Conservation (phyloP, 1,140 invertebrate genomes). For the Drosophila melanogaster region Release_6_plus_ISO1_MT NT_033779.5:13936001-13936500, state of each 20-base stretch:
- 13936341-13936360: slow-evolving; percentile 53
- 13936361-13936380: slow-evolving; percentile 50
- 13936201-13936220: slow-evolving; percentile 72
- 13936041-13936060: slow-evolving; percentile 65
- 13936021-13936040: slow-evolving; percentile 55
- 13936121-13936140: slow-evolving; percentile 46
- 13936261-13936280: slow-evolving; percentile 76
- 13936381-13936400: slow-evolving; percentile 48
- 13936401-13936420: slow-evolving; percentile 77
- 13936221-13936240: slow-evolving; percentile 71
- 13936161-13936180: slow-evolving; percentile 63
- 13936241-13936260: slow-evolving; percentile 74
- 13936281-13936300: slow-evolving; percentile 27
- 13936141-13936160: slow-evolving; percentile 31
- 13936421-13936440: slow-evolving; percentile 56
- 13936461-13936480: slow-evolving; percentile 49
- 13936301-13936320: slow-evolving; percentile 24
- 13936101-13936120: slow-evolving; percentile 22
- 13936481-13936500: slow-evolving; percentile 44
- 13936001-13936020: slow-evolving; percentile 20
- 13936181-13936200: slow-evolving; percentile 65
- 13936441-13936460: slow-evolving; percentile 21
- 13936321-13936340: slow-evolving; percentile 50
- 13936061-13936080: slow-evolving; percentile 80
- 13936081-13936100: slow-evolving; percentile 49